Base-by-base conservation (phyloP, 2,888 invertebrate genomes). In the Anorthoa munda region DNA sequence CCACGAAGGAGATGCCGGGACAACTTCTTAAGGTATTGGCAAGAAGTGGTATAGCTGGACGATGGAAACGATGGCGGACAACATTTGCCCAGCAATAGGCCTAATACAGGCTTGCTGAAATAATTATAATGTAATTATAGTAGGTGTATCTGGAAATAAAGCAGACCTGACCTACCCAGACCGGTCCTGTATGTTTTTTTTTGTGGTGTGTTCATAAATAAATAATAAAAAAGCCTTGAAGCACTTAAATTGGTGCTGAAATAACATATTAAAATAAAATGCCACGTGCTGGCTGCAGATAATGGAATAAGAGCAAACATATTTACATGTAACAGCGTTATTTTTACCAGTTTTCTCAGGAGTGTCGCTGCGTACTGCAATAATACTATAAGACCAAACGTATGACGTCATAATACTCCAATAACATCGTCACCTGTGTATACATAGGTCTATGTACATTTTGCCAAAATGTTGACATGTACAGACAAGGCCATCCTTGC, bases 361-460 rank as follows among this genome's bases (percentile, higher is more conserved):
- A 71, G 17, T 51, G 56, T 39, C 18, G 51, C 13, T 58, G 26
- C 17, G n/a, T 23, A 48, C 11, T 45, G 18, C 50, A 39, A 39
- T 23, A n/a, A 66, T 51, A 58, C 12, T 48, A 39, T 12, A 55
- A 45, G 13, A 26, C 45, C 13, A 55, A 75, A 75, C 13, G 55
- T 31, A 50, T 65, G 70, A 58, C 61, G 61, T 58, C 55, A 65
- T 2, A 5, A 31, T 26, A 18, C 53, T 21, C 18, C 23, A 66
- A 39, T 61, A 66, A 56, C 45, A 56, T n/a, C 59, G 23, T 53
- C 80, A 81, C 66, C 77, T 77, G 66, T 64, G 31, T 55, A 61
- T 18, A 77, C 53, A 39, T 2, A 60, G 7, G 7, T 66, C 9
- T 39, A 71, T 26, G 61, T 21, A 69, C 12, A 69, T 60, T 77